Evolutionary conservation across 2,113 vertebrate species (phyloP).

Genomic region (Onychorhynchus coronatus): DNA sequence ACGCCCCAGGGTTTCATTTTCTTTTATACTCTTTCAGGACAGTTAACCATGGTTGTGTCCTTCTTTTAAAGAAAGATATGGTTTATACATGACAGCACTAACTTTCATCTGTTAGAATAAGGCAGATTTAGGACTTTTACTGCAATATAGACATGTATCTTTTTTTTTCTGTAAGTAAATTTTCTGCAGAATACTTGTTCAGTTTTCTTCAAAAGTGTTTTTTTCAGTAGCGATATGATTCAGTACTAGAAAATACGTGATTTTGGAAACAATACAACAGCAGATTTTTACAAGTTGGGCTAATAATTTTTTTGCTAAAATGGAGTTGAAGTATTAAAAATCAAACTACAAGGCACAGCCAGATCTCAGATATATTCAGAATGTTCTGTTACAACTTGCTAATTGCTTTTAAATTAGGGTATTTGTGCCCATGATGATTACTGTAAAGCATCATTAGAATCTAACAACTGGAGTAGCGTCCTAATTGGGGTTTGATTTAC

Average conservation of each 20-base stretch:
- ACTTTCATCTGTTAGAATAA: not conserved
- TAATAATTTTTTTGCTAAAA: not conserved
- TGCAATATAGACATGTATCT: not conserved
- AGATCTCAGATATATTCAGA: slow-evolving; percentile 6
- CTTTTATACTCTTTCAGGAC: not conserved
- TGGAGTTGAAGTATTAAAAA: not conserved
- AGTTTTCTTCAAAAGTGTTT: not conserved
- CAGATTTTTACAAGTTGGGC: not conserved
- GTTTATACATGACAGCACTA: not conserved
- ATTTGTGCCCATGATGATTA: not conserved
- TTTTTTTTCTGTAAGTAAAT: not conserved
- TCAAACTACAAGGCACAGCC: not conserved
- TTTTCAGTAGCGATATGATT: not conserved
- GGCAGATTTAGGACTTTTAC: not conserved
- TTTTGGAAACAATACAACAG: not conserved
- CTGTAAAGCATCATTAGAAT: not conserved
- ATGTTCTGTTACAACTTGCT: slow-evolving; percentile 27
- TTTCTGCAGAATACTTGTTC: not conserved
- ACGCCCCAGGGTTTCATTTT: not conserved
- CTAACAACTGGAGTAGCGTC: not conserved
- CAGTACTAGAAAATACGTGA: not conserved
- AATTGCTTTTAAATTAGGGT: slow-evolving; percentile 29
- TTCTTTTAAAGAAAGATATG: not conserved
- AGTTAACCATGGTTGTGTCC: not conserved
- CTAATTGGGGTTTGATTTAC: not conserved